Base-by-base conservation (phyloP, 1,140 invertebrate species). In the Zaprionus ornatus region DNA sequence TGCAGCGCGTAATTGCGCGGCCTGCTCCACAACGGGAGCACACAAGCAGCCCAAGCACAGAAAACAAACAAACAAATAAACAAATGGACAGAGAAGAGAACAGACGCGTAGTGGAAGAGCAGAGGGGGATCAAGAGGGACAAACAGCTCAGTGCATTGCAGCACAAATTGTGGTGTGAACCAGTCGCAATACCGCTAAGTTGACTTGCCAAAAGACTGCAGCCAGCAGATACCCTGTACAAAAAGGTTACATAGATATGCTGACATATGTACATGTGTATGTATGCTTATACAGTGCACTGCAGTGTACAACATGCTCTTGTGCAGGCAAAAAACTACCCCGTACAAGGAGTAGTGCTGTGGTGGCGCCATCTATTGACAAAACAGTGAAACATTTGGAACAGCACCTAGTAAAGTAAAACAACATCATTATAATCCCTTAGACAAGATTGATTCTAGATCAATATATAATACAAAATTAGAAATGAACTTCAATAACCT, bases 161-260 rank as follows among this genome's bases (percentile, higher is more conserved):
- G 72, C 87, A 90, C 82, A 90, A 90, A 83, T 90, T 90, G 83
- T 82, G 82, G 86, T 90, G 86, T 91, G 82, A 90, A 86, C 67
- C 77, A 67, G 56, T 54, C 54, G 77, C 50, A 54, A 75, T 70
- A 45, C 54, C 40, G 45, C 12, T 13, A 12, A 35, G 5, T 19
- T 4, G 15, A 4, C 1, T 12, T 19, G 67, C 12, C 45, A 57
- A 48, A 3, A 42, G 19, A 9, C 25, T 9, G 6, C 12, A 21
- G 1, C 10, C 52, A 27, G 25, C 10, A 9, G 12, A 37, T 40
- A 59, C 32, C 32, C 56, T 40, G 32, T 59, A 40, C 15, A 37
- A 37, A 2, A 3, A 13, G 13, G 6, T 4, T 15, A 55, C 4
- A 57, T 1, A 21, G 4, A n/a, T 35, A 9, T 21, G 15, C 23